Conservation (phyloP, 1,140 invertebrate genomes). For the Linepithema humile region DNA sequence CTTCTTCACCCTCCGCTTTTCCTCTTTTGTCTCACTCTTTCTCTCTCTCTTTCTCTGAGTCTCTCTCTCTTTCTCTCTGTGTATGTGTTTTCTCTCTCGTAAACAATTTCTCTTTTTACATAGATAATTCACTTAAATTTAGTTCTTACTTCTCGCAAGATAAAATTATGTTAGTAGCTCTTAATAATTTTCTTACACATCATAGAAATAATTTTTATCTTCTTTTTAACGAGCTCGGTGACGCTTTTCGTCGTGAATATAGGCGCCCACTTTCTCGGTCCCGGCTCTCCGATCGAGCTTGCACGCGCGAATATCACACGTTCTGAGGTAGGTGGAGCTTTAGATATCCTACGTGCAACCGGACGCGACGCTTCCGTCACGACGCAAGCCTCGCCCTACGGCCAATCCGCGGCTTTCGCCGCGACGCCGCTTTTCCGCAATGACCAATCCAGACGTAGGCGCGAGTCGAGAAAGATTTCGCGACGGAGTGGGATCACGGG, state of each 20-base stretch:
- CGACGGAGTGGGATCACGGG: conserved; percentile 60
- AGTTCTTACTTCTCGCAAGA: background rate
- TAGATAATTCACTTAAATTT: background rate
- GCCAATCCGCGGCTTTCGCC: conserved; percentile 76
- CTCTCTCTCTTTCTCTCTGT: background rate
- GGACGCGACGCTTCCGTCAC: conserved; percentile 64
- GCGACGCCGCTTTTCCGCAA: conserved; percentile 67
- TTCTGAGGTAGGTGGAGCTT: conserved; percentile 79
- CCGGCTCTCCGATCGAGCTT: conserved; percentile 14
- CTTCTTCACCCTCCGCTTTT: conserved; percentile 34
- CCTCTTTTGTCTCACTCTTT: conserved; percentile 24
- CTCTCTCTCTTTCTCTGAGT: conserved; percentile 39
- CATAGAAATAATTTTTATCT: conserved; percentile 13
- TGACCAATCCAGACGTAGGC: conserved; percentile 74
- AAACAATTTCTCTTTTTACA: background rate
- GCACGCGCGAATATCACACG: conserved; percentile 58
- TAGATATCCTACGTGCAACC: conserved; percentile 60
- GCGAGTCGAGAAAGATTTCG: conserved; percentile 13
- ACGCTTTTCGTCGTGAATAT: background rate
- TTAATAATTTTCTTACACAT: too few species aligned
- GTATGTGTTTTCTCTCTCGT: background rate
- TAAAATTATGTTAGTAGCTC: too few species aligned
- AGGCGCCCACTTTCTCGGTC: conserved; percentile 13
- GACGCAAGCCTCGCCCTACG: conserved; percentile 80
- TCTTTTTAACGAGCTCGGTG: conserved; percentile 29